Conservation (phyloP, 2,888 invertebrate species). For the Conistra vaccinii region DNA sequence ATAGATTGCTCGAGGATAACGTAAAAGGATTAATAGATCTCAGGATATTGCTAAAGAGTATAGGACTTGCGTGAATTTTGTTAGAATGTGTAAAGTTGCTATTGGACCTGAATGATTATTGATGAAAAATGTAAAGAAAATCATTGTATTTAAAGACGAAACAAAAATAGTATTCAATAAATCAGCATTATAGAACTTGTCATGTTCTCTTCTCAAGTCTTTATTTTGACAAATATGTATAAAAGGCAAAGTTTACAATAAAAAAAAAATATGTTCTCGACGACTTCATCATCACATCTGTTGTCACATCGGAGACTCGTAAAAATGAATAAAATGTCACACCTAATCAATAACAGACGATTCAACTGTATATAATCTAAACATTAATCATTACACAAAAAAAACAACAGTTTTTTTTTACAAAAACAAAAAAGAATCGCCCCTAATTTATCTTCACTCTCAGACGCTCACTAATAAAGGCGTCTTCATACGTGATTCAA, state of each 20-base stretch:
- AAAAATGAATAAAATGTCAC: neutral
- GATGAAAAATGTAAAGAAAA: neutral
- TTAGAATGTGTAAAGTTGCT: too few relatives aligned
- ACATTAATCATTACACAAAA: neutral
- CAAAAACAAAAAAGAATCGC: neutral
- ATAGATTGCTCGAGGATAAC: slow-evolving; percentile 22
- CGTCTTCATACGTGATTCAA: slow-evolving; percentile 14
- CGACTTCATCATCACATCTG: neutral
- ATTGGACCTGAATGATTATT: too few relatives aligned
- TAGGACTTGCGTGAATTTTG: too few relatives aligned
- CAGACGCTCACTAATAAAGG: slow-evolving; percentile 21
- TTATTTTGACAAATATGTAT: too few relatives aligned
- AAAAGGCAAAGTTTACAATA: neutral
- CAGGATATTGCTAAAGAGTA: neutral
- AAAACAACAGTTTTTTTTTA: neutral
- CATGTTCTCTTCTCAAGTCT: too few relatives aligned
- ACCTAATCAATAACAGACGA: neutral
- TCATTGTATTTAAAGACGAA: neutral
- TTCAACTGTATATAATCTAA: neutral
- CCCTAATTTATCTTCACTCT: neutral
- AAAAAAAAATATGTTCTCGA: neutral
- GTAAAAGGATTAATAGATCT: slow-evolving; percentile 2
- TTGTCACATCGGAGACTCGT: neutral
- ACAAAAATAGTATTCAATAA: neutral
- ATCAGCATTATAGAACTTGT: neutral